Base-by-base conservation (phyloP, 2,797 vertebrate species). In the Limnodromus scolopaceus region DNA sequence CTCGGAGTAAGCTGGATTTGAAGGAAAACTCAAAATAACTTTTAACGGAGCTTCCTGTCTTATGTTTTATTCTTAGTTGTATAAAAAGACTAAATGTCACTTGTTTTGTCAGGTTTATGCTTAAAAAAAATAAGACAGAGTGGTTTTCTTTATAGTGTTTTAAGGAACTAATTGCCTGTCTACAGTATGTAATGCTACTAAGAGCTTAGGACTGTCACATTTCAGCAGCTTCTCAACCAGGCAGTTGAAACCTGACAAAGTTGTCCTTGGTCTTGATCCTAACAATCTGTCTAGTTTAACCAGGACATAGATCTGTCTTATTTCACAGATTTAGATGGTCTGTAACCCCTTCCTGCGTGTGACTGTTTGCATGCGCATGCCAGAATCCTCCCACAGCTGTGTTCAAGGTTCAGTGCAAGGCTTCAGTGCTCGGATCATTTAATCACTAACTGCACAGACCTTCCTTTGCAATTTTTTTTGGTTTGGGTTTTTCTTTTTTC, bases 371-470 rank as follows among this genome's bases (percentile, higher is more conserved):
- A 78, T 63, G 71, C 0, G 1, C 69, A 72, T 92, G 76, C 87
- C 94, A 92, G 63, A 94, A 88, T 82, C 85, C 80, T 93, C 83
- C 83, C 88, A 90, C 87, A 65, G 93, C 94, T 92, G 84, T 93
- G 92, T 89, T 94, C 96, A 96, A 85, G 97, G 96, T 97, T 97
- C 97, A 97, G 64, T 84, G 95, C 93, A 97, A 97, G 97, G 96
- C 88, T 93, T 96, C 53, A 22, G 68, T 65, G 61, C 65, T 89
- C 75, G 96, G 81, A 77, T 95, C 95, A 89, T 92, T 96, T 96
- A 83, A 83, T 92, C 90, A 83, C 72, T 65, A 64, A 91, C 88
- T 93, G 82, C 86, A 89, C 53, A 89, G 86, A 49, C 78, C 57
- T 97, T 95, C 86, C 81, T 92, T 83, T 96, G 64, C 86, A 87